Evolutionary conservation across 1,140 invertebrate genomes (phyloP).

Genomic region (Macrosteles quadrilineatus): DNA sequence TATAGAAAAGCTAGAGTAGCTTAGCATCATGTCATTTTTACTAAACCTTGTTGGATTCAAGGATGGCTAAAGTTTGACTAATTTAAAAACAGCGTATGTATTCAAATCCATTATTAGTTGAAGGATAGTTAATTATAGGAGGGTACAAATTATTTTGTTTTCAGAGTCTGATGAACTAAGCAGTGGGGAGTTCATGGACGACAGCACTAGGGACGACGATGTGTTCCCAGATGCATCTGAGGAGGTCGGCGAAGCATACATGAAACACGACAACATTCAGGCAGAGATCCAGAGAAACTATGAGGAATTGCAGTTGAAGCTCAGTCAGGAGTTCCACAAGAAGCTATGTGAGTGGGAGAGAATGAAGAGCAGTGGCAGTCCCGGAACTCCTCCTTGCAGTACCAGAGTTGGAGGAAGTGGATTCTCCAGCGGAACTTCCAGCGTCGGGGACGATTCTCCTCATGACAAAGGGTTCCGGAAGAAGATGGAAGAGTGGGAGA

Average conservation of each 20-base stretch:
- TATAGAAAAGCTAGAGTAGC: too few relatives aligned
- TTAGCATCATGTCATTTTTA: too few relatives aligned
- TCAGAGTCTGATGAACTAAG: slow-evolving; percentile 40
- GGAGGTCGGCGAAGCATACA: background rate
- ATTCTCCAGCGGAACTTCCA: slow-evolving; percentile 34
- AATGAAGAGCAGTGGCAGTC: slow-evolving; percentile 49
- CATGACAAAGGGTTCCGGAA: slow-evolving; percentile 46
- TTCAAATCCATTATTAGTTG: too few relatives aligned
- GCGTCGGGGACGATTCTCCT: slow-evolving; percentile 43
- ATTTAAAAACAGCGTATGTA: too few relatives aligned
- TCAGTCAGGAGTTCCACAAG: slow-evolving; percentile 69
- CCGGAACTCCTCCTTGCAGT: slow-evolving; percentile 31
- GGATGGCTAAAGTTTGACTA: too few relatives aligned
- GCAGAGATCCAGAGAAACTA: slow-evolving; percentile 61
- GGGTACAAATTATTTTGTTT: too few relatives aligned
- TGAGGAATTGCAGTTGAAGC: slow-evolving; percentile 63
- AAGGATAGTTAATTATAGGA: too few relatives aligned
- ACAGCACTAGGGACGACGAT: slow-evolving; percentile 30
- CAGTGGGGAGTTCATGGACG: slow-evolving; percentile 38
- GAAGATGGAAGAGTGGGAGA: slow-evolving; percentile 50
- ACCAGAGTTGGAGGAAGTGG: slow-evolving; percentile 21
- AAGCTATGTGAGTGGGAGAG: slow-evolving; percentile 74
- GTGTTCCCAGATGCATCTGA: slow-evolving; percentile 3
- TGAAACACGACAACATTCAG: slow-evolving; percentile 43
- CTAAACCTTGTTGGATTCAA: too few relatives aligned